Evolutionary conservation across 2,888 invertebrate species (phyloP), one percentile per base, ranked within the genome.

Genomic region (Trachelus tabidus): DNA sequence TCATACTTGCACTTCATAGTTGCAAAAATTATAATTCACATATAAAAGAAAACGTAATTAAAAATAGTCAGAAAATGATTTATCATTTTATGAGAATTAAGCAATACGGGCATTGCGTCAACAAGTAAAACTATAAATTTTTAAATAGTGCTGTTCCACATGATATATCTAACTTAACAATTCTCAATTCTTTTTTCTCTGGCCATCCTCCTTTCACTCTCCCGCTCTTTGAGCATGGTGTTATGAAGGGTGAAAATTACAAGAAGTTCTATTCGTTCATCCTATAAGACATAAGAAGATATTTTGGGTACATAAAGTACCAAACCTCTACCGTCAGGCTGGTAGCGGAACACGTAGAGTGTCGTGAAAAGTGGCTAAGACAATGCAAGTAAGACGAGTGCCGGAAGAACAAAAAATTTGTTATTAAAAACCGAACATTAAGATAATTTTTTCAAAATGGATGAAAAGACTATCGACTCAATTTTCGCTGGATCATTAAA

Each of bases 401-500:
- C 56, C 56, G 56, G 23, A 56, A 23, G 56, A 56, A 56, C 9
- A 2, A 9, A 23, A 56, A 23, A 9, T 56, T 56, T 23, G 9
- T 56, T 23, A 56, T 56, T 56, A 9, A 56, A 56, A 56, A 9
- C 23, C 56, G 23, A 23, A 23, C 2, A 23, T 56, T 15, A 56
- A 56, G 23, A 56, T 35, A 56, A 23, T 9, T 56, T 23, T 6
- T 56, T 56, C 23, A 89, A 82, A 80, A 98, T 98, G 98, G 98
- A 98, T 90, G 98, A 98, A 92, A 94, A 96, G 81, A 97, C 96
- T 0, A 95, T 98, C 56, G 98, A 98, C 92, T 94, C 96, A 77
- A 98, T 98, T 88, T 98, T 98, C 92, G 94, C 95, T 37, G 98
- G 98, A 34, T 96, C 96, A 0, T 92, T 98, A 85, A 96, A 97